Percentiles rank a stretch among this genome's conserved stretches.
phyloP scores from a whole-genome alignment of 2,113 vertebrate genomes.

The Poecilia latipinna region DNA sequence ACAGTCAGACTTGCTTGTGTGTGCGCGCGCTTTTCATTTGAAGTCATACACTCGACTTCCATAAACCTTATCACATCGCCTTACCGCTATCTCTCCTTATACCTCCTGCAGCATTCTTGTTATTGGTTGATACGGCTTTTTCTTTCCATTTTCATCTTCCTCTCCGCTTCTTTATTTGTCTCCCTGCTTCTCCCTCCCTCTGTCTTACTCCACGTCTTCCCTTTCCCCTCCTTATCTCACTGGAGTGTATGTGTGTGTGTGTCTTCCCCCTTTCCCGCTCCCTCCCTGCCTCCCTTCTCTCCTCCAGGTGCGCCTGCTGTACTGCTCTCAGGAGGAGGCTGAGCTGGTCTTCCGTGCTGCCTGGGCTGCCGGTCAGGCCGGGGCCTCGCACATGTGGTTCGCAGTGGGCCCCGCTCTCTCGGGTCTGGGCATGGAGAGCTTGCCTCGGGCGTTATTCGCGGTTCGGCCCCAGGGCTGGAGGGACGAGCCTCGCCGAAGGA shows the following conservation, averaged over 20 bases:
- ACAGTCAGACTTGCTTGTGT: conserved; percentile 13
- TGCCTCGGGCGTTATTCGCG: conserved; percentile 88
- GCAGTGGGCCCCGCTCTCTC: conserved; percentile 89
- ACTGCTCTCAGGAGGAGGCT: conserved; percentile 93
- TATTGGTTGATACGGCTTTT: conserved; percentile 52
- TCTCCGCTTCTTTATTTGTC: conserved; percentile 51
- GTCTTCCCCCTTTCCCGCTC: conserved; percentile 61
- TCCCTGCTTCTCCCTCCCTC: conserved; percentile 55
- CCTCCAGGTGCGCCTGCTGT: conserved; percentile 89
- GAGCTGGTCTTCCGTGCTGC: conserved; percentile 89
- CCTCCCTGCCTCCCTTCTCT: conserved; percentile 62
- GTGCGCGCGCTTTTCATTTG: conserved; percentile 33
- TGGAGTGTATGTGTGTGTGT: conserved; percentile 73
- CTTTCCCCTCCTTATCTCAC: conserved; percentile 78
- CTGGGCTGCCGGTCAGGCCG: conserved; percentile 86
- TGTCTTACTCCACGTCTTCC: conserved; percentile 70
- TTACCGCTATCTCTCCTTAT: conserved; percentile 49
- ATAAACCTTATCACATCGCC: conserved; percentile 58
- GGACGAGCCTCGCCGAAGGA: conserved; percentile 86
- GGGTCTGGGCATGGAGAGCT: conserved; percentile 82
- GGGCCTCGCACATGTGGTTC: conserved; percentile 93
- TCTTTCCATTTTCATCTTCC: conserved; percentile 41
- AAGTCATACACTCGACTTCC: conserved; percentile 42
- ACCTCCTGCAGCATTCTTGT: conserved; percentile 42
- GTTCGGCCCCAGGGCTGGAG: conserved; percentile 92